These are phyloP conservation scores for Cotesia congregata DNA, from an alignment of 2,888 invertebrate genomes.

Conservation along the genomic window DNA sequence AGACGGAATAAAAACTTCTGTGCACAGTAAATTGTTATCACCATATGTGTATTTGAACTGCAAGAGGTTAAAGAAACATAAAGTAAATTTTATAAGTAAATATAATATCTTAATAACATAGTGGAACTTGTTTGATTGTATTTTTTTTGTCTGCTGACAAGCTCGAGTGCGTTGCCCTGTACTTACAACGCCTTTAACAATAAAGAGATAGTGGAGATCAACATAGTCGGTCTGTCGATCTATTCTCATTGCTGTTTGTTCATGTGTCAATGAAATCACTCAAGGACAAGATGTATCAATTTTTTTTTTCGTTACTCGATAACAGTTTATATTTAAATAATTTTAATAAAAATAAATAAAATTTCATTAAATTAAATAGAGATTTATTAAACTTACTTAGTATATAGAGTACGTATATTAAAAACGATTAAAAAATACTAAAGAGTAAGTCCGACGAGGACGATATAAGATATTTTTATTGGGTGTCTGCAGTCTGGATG, in stretches of 20 bases:
- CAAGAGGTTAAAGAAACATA: neutral
- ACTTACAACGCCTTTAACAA: conserved; percentile 47
- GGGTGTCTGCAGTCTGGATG: conserved; percentile 66
- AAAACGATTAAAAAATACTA: neutral
- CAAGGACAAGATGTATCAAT: neutral
- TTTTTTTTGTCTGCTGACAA: conserved; percentile 59
- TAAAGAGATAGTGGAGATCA: conserved; percentile 45
- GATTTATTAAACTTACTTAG: neutral
- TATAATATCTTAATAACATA: conserved; percentile 3
- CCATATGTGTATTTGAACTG: neutral
- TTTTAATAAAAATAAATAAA: conserved; percentile 4
- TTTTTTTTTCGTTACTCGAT: conserved; percentile 2
- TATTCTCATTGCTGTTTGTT: conserved; percentile 46
- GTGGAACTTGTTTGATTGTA: conserved; percentile 43
- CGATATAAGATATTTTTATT: conserved; percentile 65
- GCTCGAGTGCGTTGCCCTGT: conserved; percentile 50
- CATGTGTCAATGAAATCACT: conserved; percentile 13
- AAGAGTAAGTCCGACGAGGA: conserved; percentile 40
- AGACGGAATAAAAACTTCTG: neutral
- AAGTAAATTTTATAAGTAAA: conserved; percentile 9
- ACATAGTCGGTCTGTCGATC: conserved; percentile 44
- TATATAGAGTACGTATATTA: neutral
- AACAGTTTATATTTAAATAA: neutral
- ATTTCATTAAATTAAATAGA: neutral
- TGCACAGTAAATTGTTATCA: neutral